A percentile compares a stretch with the other conserved stretches of the same genome.
Evolutionary conservation across 2,797 vertebrate genomes (phyloP).

Genomic region (Girardinus metallicus): DNA sequence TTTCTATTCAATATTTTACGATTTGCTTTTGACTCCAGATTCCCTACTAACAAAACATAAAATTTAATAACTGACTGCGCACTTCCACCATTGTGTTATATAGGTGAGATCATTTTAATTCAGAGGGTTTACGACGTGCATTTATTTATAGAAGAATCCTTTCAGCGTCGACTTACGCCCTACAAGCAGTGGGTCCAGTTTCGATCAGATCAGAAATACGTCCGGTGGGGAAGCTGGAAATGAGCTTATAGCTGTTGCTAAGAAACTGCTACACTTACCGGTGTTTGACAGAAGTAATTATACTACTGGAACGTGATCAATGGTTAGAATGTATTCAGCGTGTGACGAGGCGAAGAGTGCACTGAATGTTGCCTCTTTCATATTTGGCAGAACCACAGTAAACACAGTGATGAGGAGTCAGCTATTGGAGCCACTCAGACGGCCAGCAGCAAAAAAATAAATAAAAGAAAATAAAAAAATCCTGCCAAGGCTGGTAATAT

Average conservation of each 20-base stretch:
- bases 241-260: slow-evolving; percentile 78
- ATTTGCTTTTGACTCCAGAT: background rate
- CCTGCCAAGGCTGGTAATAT: background rate
- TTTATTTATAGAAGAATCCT: slow-evolving; percentile 26
- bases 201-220: slow-evolving; percentile 36
- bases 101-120: background rate
- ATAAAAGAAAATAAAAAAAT: slow-evolving; percentile 10
- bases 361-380: slow-evolving; percentile 50
- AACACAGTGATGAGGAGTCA: slow-evolving; percentile 57
- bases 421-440: slow-evolving; percentile 47
- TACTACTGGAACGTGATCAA: slow-evolving; percentile 69
- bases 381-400: slow-evolving; percentile 64
- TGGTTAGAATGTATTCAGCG: slow-evolving; percentile 72
- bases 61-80: background rate
- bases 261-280: slow-evolving; percentile 73
- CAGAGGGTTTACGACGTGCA: background rate
- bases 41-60: background rate
- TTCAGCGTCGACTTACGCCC: slow-evolving; percentile 23
- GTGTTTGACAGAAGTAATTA: slow-evolving; percentile 76
- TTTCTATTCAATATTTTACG: background rate
- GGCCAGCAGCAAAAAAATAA: slow-evolving; percentile 25
- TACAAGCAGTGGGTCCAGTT: slow-evolving; percentile 20
- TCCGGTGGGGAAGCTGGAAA: slow-evolving; percentile 52
- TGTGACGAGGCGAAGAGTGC: slow-evolving; percentile 48
- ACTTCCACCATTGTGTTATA: background rate